Conservation (phyloP, 2,797 vertebrate species). For the Arctocebus calabarensis region DNA sequence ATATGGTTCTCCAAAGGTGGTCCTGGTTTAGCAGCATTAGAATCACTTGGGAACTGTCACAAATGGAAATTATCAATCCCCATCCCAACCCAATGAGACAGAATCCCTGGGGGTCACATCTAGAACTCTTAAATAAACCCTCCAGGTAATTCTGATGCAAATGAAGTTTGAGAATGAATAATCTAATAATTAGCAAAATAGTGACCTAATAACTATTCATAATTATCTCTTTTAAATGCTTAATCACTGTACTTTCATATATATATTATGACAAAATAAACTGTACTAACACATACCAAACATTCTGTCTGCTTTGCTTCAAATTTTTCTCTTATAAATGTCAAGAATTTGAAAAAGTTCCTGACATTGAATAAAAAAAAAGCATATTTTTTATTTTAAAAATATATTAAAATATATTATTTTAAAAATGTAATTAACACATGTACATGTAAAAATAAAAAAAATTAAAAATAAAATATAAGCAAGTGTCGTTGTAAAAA, state of each 20-base stretch:
- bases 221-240: conserved; percentile 3
- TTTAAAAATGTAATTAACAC: too few relatives aligned
- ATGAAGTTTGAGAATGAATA: not conserved
- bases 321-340: not conserved
- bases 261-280: not conserved
- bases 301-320: not conserved
- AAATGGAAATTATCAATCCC: not conserved
- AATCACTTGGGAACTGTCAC: too few relatives aligned
- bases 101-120: not conserved
- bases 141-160: not conserved
- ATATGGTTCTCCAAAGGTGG: not conserved
- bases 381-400: too few relatives aligned
- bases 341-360: not conserved
- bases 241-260: not conserved
- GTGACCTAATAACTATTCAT: not conserved
- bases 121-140: not conserved
- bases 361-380: not conserved
- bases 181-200: not conserved
- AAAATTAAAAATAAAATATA: not conserved
- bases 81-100: too few relatives aligned
- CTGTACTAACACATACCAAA: not conserved
- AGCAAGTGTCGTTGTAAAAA: not conserved
- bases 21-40: too few relatives aligned
- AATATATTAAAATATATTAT: too few relatives aligned
- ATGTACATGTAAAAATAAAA: too few relatives aligned